Conservation (phyloP, 1,140 invertebrate genomes). For the Chironomus tepperi region DNA sequence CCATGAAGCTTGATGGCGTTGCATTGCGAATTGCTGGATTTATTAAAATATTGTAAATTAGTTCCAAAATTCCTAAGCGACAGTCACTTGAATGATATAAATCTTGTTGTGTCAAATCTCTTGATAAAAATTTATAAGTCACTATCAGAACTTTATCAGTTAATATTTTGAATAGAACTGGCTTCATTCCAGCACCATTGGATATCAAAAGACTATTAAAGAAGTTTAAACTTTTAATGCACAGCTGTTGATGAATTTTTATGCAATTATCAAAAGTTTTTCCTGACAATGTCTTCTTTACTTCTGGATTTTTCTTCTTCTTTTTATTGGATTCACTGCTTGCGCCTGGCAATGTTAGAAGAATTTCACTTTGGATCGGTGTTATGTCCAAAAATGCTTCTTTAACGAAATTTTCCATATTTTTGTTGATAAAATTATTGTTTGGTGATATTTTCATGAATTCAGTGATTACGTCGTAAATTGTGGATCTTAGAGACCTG, state of each 20-base stretch:
- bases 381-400: background rate
- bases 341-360: background rate
- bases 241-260: background rate
- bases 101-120: background rate
- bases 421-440: background rate
- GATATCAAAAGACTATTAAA: background rate
- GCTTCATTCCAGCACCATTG: background rate
- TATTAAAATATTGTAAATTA: background rate
- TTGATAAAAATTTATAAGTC: background rate
- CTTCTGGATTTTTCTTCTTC: background rate
- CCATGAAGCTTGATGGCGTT: background rate
- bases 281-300: background rate
- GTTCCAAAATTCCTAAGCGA: background rate
- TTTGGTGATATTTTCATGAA: slow-evolving; percentile 9
- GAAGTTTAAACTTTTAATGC: background rate
- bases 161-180: background rate
- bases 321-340: background rate
- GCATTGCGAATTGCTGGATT: background rate
- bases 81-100: background rate
- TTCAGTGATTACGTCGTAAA: background rate
- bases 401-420: background rate
- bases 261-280: background rate
- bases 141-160: background rate
- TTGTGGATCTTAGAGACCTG: background rate
- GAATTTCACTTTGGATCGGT: background rate